These are phyloP conservation scores for Talpa occidentalis DNA, from an alignment of 2,113 vertebrate genomes.

Conservation along the genomic window DNA sequence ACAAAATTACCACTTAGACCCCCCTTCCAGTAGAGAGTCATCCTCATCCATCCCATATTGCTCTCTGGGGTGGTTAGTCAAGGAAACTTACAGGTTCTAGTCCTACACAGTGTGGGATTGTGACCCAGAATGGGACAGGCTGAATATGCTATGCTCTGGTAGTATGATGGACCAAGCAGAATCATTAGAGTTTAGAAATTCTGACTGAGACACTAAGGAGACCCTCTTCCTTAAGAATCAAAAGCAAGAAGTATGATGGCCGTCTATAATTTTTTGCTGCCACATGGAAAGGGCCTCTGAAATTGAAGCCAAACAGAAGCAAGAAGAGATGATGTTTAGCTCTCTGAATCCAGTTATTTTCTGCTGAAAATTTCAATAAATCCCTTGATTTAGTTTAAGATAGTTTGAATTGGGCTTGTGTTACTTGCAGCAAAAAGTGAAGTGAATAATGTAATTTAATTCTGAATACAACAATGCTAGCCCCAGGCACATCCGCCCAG, in stretches of 20 bases:
- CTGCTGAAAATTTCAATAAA: not conserved
- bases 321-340: not conserved
- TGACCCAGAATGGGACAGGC: not conserved
- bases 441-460: not conserved
- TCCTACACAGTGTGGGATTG: not conserved
- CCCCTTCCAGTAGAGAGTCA: not conserved
- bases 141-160: not conserved
- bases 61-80: not conserved
- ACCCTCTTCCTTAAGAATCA: not conserved
- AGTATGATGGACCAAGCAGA: not conserved
- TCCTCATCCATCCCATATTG: not conserved
- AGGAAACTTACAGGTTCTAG: too few species aligned
- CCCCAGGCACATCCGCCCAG: not conserved
- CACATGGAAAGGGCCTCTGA: not conserved
- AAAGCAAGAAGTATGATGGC: not conserved
- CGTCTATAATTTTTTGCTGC: not conserved
- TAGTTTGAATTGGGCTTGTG: constrained; percentile 12
- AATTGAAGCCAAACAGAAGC: constrained; percentile 1
- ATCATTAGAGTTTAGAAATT: not conserved
- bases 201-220: not conserved
- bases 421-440: not conserved
- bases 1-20: not conserved
- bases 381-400: not conserved
- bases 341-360: not conserved
- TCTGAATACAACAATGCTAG: constrained; percentile 14